Evolutionary conservation across 2,888 invertebrate species (phyloP), one percentile per base, ranked within the genome.

Genomic region (Ochropacha duplaris): DNA sequence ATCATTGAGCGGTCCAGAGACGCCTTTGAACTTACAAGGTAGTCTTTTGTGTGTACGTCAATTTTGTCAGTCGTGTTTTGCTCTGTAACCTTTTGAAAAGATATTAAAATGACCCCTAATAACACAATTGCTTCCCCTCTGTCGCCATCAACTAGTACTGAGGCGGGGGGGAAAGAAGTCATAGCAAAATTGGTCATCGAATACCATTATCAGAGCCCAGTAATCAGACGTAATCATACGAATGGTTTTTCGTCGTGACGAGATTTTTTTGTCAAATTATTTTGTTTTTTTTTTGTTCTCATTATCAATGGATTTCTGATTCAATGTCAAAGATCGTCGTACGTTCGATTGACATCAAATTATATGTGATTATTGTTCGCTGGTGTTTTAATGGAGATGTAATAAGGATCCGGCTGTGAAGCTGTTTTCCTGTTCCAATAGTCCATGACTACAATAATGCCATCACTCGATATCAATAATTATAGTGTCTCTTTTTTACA

Each of bases 41-140:
- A 90, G 88, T 83, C 90, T 89, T 91, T 90, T 90, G 87, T 90
- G 76, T 73, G 77, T 79, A 78, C 87, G 81, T 88, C 89, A 87
- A 81, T 79, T 79, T 83, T 84, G 86, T 85, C 86, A 83, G 87
- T 76, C 80, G 69, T 75, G 85, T 87, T 86, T 84, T 86, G 83
- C 79, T 71, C 71, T 65, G 79, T 86, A 87, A 86, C 87, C 84
- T 88, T 87, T 83, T 70, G 74, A 76, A 68, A 69, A 74, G 72
- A 75, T 54, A 68, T 39, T 65, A 65, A 50, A 36, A 56, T 72
- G 81, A 80, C 49, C 83, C 67, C 55, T 60, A 50, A 69, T 67
- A 65, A 61, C 56, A 64, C 65, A 51, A 54, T 60, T 50, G 50
- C 19, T 50, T 44, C 81, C 76, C 74, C 76, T 66, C 55, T 59